Evolutionary conservation across 2,113 vertebrate genomes (phyloP).

Genomic region (Eleginops maclovinus): DNA sequence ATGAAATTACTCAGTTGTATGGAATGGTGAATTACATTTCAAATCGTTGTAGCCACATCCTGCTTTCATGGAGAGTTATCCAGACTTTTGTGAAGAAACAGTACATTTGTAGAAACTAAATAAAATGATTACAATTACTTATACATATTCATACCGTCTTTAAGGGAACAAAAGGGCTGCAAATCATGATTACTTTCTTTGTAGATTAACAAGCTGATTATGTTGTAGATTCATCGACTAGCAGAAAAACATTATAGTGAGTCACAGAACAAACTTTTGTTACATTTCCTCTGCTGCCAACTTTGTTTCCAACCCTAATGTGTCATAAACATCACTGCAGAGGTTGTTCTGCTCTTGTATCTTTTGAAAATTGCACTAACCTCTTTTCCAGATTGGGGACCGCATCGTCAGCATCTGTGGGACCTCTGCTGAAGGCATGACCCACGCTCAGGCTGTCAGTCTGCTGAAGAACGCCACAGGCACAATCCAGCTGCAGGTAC

Average conservation of each 20-base stretch:
- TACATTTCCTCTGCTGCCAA: neutral
- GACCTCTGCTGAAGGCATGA: slow-evolving; percentile 92
- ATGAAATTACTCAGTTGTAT: slow-evolving; percentile 48
- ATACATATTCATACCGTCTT: neutral
- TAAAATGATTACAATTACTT: no score
- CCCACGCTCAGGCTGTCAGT: slow-evolving; percentile 92
- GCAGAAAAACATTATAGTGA: neutral
- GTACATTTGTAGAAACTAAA: neutral
- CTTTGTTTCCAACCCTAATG: neutral
- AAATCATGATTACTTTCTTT: no score
- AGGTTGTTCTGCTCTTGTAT: neutral
- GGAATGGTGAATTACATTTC: neutral
- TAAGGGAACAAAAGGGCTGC: neutral
- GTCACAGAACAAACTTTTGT: neutral
- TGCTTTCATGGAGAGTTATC: neutral
- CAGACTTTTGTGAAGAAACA: neutral
- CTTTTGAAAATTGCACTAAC: neutral
- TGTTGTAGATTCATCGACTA: no score
- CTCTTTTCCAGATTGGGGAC: slow-evolving; percentile 90
- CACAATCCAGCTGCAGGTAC: slow-evolving; percentile 92
- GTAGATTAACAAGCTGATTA: no score
- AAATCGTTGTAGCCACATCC: slow-evolving; percentile 18
- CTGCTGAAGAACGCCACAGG: slow-evolving; percentile 93
- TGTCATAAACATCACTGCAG: neutral
- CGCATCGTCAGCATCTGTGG: slow-evolving; percentile 94